These are phyloP conservation scores for Kryptolebias marmoratus DNA, from an alignment of 2,113 vertebrate species.

Conservation along the genomic window DNA sequence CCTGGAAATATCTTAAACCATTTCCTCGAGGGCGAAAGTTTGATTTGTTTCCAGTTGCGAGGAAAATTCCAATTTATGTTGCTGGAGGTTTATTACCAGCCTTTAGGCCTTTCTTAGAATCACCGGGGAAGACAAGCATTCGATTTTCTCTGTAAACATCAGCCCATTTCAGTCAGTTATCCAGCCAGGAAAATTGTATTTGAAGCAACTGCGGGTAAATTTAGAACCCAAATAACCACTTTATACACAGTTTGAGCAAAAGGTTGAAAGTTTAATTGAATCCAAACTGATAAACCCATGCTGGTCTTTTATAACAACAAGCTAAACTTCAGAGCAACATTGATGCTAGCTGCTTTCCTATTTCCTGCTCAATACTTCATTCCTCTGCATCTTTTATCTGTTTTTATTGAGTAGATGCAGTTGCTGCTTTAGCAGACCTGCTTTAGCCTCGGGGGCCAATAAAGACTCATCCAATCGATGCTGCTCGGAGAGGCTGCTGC, in stretches of 20 bases:
- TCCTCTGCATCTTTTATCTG: not conserved
- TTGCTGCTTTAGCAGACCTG: slow-evolving; percentile 38
- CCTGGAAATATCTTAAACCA: slow-evolving; percentile 3
- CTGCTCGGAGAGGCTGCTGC: slow-evolving; percentile 31
- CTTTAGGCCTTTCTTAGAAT: slow-evolving; percentile 27
- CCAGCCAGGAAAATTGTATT: slow-evolving; percentile 47
- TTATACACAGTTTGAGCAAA: slow-evolving; percentile 2
- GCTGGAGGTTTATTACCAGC: slow-evolving; percentile 46
- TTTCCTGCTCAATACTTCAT: not conserved
- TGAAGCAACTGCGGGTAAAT: slow-evolving; percentile 14
- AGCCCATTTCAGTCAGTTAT: slow-evolving; percentile 34
- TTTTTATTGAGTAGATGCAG: slow-evolving; percentile 3
- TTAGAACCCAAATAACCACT: slow-evolving; percentile 21
- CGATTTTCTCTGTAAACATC: slow-evolving; percentile 33
- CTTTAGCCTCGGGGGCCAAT: slow-evolving; percentile 30
- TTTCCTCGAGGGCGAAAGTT: slow-evolving; percentile 4
- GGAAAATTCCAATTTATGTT: slow-evolving; percentile 40
- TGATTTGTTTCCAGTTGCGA: slow-evolving; percentile 14
- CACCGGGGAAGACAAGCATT: slow-evolving; percentile 39
- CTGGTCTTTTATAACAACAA: not conserved
- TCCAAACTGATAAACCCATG: not conserved
- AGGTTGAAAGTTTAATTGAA: slow-evolving; percentile 14
- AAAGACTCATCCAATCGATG: slow-evolving; percentile 33
- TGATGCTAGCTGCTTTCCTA: not conserved
- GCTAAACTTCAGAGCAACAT: not conserved